Conservation (phyloP, 2,888 invertebrate species). For the Temnothorax ravouxi region DNA sequence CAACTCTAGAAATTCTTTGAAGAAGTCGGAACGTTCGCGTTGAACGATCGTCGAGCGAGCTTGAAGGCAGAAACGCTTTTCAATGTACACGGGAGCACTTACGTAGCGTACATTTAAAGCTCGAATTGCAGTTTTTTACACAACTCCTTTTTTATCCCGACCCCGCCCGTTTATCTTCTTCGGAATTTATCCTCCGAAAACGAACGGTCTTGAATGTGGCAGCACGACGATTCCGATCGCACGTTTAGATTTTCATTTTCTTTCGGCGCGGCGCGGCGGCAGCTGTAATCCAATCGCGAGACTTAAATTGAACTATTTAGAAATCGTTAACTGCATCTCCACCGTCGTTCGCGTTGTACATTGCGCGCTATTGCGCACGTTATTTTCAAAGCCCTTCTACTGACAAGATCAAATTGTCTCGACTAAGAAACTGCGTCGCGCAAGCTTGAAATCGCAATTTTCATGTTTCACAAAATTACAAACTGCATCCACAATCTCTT, state of each 20-base stretch:
- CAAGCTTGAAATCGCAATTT: not conserved
- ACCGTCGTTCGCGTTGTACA: not conserved
- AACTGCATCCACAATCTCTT: not conserved
- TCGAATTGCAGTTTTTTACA: slow-evolving; percentile 73
- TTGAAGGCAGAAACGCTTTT: slow-evolving; percentile 27
- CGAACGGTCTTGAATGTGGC: slow-evolving; percentile 37
- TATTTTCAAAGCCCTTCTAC: slow-evolving; percentile 9
- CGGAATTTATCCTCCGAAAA: slow-evolving; percentile 71
- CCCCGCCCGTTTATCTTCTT: slow-evolving; percentile 72
- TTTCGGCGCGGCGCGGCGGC: not conserved
- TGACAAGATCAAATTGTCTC: slow-evolving; percentile 33
- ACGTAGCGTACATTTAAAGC: slow-evolving; percentile 71
- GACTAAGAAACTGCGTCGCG: not conserved
- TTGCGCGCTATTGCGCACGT: not conserved
- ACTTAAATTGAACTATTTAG: slow-evolving; percentile 41
- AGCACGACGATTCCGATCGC: slow-evolving; percentile 49
- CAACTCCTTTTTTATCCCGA: slow-evolving; percentile 68
- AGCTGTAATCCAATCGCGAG: slow-evolving; percentile 10
- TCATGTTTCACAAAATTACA: slow-evolving; percentile 16
- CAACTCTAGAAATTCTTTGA: slow-evolving; percentile 31
- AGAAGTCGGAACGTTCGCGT: slow-evolving; percentile 29
- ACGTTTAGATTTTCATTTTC: slow-evolving; percentile 57
- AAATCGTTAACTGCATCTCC: slow-evolving; percentile 25
- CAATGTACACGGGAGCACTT: slow-evolving; percentile 60
- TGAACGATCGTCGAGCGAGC: slow-evolving; percentile 30